A percentile compares a stretch with the other conserved stretches of the same genome.
phyloP scores from a whole-genome alignment of 1,140 invertebrate genomes.

The Scaptomyza montana region DNA sequence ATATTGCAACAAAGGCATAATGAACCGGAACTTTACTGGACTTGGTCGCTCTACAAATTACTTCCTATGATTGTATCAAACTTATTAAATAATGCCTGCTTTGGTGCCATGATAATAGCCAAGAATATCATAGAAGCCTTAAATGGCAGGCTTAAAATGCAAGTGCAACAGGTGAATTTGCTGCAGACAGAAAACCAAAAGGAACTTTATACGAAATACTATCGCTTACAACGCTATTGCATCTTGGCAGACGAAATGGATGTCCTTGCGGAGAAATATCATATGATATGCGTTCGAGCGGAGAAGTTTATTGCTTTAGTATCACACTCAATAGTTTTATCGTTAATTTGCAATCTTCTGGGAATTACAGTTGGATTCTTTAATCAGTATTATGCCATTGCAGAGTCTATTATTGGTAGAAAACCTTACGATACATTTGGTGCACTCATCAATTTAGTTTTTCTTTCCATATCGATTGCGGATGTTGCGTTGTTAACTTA shows the following conservation, averaged over 20 bases:
- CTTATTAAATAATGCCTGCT: constrained; percentile 72
- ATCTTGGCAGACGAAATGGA: constrained; percentile 68
- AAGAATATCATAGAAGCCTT: constrained; percentile 52
- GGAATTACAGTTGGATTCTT: constrained; percentile 74
- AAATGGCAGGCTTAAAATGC: constrained; percentile 42
- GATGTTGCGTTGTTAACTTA: constrained; percentile 61
- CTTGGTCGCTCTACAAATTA: constrained; percentile 62
- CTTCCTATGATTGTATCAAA: constrained; percentile 66
- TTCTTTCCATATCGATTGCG: constrained; percentile 63
- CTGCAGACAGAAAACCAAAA: constrained; percentile 49
- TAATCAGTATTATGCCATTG: constrained; percentile 64
- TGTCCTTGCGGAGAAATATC: constrained; percentile 49
- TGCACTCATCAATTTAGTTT: constrained; percentile 64
- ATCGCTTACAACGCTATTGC: constrained; percentile 69
- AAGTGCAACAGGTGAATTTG: constrained; percentile 57
- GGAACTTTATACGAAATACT: constrained; percentile 51
- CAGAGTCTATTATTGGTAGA: constrained; percentile 58
- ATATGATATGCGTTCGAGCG: constrained; percentile 44
- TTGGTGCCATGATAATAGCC: constrained; percentile 61
- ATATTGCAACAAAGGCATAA: constrained; percentile 53
- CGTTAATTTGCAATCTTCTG: constrained; percentile 70
- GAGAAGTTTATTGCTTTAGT: constrained; percentile 55
- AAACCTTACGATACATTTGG: constrained; percentile 67
- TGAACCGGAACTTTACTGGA: constrained; percentile 48
- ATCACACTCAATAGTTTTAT: constrained; percentile 62